Evolutionary conservation across 2,113 vertebrate genomes (phyloP).

Genomic region (Cyanoliseus patagonus): DNA sequence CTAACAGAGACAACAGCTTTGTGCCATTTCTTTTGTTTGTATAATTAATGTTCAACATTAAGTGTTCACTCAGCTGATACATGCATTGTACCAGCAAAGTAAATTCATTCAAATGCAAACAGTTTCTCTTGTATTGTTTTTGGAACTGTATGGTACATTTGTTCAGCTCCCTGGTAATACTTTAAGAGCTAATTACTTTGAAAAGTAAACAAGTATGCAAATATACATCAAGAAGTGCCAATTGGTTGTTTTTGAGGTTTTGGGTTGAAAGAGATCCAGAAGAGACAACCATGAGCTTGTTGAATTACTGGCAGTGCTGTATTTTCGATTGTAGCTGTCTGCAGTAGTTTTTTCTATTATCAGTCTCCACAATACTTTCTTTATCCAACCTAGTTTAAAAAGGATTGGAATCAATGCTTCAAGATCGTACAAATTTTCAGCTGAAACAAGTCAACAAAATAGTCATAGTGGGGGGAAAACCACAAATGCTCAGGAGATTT

Average conservation of each 20-base stretch:
- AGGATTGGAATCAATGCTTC: not conserved
- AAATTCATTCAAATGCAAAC: slow-evolving; percentile 66
- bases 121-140: slow-evolving; percentile 58
- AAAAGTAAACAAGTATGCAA: slow-evolving; percentile 65
- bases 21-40: slow-evolving; percentile 55
- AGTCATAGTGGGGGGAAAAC: not conserved
- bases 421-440: not conserved
- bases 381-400: slow-evolving; percentile 9
- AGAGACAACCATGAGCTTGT: not conserved
- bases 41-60: slow-evolving; percentile 68
- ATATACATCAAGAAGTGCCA: slow-evolving; percentile 26
- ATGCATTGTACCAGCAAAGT: slow-evolving; percentile 2
- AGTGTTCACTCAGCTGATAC: slow-evolving; percentile 49
- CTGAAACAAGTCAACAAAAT: not conserved
- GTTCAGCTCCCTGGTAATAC: slow-evolving; percentile 46
- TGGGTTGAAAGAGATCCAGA: slow-evolving; percentile 5
- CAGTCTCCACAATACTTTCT: not conserved
- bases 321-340: not conserved
- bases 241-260: slow-evolving; percentile 41
- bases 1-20: slow-evolving; percentile 27
- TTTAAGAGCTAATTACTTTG: slow-evolving; percentile 71
- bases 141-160: slow-evolving; percentile 24
- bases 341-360: not conserved
- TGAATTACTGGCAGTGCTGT: not conserved
- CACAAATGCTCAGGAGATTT: not conserved